Base-by-base conservation (phyloP, 2,888 invertebrate species). In the Diadegma fenestrale region DNA sequence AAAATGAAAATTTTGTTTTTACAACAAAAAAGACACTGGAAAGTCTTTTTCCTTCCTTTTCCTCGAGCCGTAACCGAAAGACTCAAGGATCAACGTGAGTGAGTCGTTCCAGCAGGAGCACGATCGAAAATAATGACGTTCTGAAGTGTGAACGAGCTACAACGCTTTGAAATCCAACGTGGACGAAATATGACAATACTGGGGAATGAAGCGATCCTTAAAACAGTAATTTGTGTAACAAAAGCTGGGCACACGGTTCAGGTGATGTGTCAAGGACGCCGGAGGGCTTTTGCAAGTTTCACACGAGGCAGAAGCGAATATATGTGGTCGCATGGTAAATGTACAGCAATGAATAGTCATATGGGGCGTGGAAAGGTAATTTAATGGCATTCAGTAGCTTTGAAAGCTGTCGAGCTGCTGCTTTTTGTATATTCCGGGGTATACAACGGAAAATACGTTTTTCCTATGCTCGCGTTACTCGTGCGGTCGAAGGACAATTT, bases 221-320 rank as follows among this genome's bases (percentile, higher is more conserved):
- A 22, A 43, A 73, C 66, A 54, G 51, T 81, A 61, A 33, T 26
- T 54, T 63, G 61, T 68, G 54, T 75, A 78, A 84, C 81, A 84
- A 81, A 77, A 81, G 79, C 73, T 48, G 22, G 51, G 69, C 51
- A 69, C 58, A 48, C 48, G 73, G 48, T 26, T 48, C 61, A 78
- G 68, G 58, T 77, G 81, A 83, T 77, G 78, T 68, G 75, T 68
- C 66, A 66, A 69, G 43, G 45, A 78, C 37, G 37, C 77, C 48
- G 45, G 61, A 64, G 26, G 78, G 78, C 76, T 19, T 80, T 81
- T 75, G 48, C 78, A 83, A 86, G 75, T 81, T 86, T 84, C 63
- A n/a, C 64, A 76, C 37, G 58, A 66, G 64, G 58, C 30, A 43
- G 51, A 69, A 84, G 78, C 80, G 54, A 73, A 33, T 69, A 51